Conservation (phyloP, 1,140 invertebrate genomes). For the Centruroides vittatus region DNA sequence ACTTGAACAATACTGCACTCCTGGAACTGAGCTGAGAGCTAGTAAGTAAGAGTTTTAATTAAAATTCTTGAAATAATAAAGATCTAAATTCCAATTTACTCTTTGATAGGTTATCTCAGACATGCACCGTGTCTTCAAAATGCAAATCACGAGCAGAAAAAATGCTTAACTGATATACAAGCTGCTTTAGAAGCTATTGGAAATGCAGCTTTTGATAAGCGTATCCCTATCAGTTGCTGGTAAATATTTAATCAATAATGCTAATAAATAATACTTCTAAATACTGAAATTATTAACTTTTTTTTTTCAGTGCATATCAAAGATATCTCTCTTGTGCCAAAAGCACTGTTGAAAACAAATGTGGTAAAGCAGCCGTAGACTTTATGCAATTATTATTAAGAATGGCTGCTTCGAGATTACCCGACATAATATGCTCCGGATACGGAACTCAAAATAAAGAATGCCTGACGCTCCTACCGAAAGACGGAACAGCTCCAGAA, state of each 20-base stretch:
- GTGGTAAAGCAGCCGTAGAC: slow-evolving; percentile 21
- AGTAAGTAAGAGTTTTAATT: slow-evolving; percentile 6
- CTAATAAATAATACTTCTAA: too few species aligned
- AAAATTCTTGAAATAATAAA: neutral
- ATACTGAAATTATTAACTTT: neutral
- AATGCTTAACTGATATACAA: slow-evolving; percentile 22
- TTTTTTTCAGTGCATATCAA: slow-evolving; percentile 8
- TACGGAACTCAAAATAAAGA: slow-evolving; percentile 15
- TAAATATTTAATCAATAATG: neutral
- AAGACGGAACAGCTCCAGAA: slow-evolving; percentile 14
- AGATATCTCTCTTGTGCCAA: slow-evolving; percentile 17
- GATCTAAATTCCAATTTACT: neutral
- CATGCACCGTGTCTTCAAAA: slow-evolving; percentile 20
- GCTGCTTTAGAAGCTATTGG: slow-evolving; percentile 18
- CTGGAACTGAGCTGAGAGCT: slow-evolving; percentile 17
- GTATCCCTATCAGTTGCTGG: slow-evolving; percentile 22
- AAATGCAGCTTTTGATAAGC: slow-evolving; percentile 19
- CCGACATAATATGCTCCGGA: slow-evolving; percentile 21
- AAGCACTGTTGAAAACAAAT: slow-evolving; percentile 20
- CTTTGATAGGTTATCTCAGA: slow-evolving; percentile 18
- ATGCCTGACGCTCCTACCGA: slow-evolving; percentile 13
- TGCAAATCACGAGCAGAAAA: slow-evolving; percentile 18
- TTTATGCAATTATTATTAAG: slow-evolving; percentile 19
- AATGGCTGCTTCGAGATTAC: slow-evolving; percentile 21
- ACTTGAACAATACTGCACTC: slow-evolving; percentile 20